Evolutionary conservation across 2,888 invertebrate species (phyloP).

Genomic region (Volucella zonaria): DNA sequence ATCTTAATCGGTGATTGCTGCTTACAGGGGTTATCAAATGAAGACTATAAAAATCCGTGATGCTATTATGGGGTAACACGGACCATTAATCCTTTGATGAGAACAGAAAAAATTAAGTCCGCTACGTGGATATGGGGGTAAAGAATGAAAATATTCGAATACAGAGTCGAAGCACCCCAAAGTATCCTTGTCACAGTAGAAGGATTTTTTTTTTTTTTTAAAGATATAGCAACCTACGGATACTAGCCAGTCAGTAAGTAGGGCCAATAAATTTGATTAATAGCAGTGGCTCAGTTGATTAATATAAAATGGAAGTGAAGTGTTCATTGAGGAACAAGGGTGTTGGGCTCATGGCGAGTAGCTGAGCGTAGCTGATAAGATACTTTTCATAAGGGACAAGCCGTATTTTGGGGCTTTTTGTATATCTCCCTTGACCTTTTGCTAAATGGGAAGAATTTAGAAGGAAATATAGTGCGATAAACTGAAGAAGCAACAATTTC

Average conservation of each 20-base stretch:
- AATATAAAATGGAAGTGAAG: neutral
- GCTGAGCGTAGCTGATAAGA: too few species aligned
- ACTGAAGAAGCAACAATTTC: too few species aligned
- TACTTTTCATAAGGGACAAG: too few species aligned
- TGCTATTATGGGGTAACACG: constrained; percentile 38
- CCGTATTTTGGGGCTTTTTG: too few species aligned
- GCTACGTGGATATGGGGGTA: constrained; percentile 2
- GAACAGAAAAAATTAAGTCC: constrained; percentile 6
- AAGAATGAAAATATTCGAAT: neutral
- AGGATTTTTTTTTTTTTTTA: neutral
- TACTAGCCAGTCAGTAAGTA: constrained; percentile 19
- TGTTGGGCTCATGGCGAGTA: too few species aligned
- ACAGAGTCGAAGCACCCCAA: neutral
- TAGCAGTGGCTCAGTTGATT: constrained; percentile 46
- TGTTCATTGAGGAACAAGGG: neutral
- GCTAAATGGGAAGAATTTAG: too few species aligned
- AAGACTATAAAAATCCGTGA: constrained; percentile 33
- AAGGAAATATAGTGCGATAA: too few species aligned
- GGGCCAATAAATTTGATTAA: constrained; percentile 47
- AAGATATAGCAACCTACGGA: constrained; percentile 25
- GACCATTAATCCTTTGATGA: constrained; percentile 50
- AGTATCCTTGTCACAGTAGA: neutral
- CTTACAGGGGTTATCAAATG: constrained; percentile 6
- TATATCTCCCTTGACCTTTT: too few species aligned
- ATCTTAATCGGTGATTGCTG: constrained; percentile 23